Base-by-base conservation (phyloP, 2,888 invertebrate genomes). In the Polymixis flavicincta region DNA sequence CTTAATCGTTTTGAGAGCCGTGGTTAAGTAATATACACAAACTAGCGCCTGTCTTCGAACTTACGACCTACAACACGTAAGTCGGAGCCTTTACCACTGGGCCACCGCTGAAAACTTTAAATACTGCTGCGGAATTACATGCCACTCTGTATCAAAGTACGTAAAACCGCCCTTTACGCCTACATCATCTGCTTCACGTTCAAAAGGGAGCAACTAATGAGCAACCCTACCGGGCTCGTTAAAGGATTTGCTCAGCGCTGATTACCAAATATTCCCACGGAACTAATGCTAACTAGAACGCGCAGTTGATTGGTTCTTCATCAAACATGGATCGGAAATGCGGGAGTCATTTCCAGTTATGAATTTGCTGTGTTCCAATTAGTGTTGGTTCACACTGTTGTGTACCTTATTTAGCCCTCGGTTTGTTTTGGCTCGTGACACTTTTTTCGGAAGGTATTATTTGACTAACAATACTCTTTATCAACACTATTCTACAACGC, bases 151-250 rank as follows among this genome's bases (percentile, higher is more conserved):
- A 64, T 48, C 45, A 72, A 28, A 54, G 22, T 55, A n/a, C 45
- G 17, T 11, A 37, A 32, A 64, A 28, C 32, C 8, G 22, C 28
- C 19, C n/a, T 50, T 48, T 14, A 57, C 32, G 60, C 42, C 17
- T 1, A 25, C 42, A 22, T 60, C 52, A 32, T 57, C 25, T 22
- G 8, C 9, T 60, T 32, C 8, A 52, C 61, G 17, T 73, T 60
- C n/a, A 50, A 65, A 81, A 74, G 76, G 55, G 52, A n/a, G 22
- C 22, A 45, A 72, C 69, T 78, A 83, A 81, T 84, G 79, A 81
- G 61, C 61, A 37, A 45, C 17, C 37, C 54, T 22, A 55, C 22
- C 28, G 19, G 25, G 17, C 61, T 71, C 52, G 73, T 79, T 73
- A 82, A 69, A 83, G 67, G 74, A 66, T 74, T 70, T 84, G 11